Evolutionary conservation across 2,888 invertebrate species (phyloP).

Genomic region (Ormyrus pomaceus): DNA sequence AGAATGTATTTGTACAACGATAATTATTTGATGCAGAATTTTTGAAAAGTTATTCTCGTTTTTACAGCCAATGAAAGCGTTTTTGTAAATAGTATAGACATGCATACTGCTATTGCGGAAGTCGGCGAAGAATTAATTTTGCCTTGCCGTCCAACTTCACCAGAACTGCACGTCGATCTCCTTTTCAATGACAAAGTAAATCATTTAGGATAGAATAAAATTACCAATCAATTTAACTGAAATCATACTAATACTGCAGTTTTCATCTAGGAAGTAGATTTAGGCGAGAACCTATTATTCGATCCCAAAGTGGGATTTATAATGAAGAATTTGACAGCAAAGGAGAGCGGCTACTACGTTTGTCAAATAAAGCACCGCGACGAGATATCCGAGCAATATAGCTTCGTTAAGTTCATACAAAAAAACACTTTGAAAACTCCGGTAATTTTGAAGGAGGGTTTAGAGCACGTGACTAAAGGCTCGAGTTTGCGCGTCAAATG

Average conservation of each 20-base stretch:
- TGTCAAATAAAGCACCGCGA: constrained; percentile 51
- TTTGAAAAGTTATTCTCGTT: constrained; percentile 55
- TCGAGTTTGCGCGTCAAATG: constrained; percentile 67
- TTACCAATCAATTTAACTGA: too few relatives aligned
- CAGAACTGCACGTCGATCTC: constrained; percentile 76
- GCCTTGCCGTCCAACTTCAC: constrained; percentile 82
- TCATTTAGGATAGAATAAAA: too few relatives aligned
- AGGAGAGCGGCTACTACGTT: constrained; percentile 61
- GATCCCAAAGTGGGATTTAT: constrained; percentile 76
- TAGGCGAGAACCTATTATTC: constrained; percentile 63
- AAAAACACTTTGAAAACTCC: constrained; percentile 17
- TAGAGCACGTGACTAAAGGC: constrained; percentile 66
- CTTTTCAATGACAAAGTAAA: constrained; percentile 45
- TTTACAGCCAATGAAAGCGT: constrained; percentile 75
- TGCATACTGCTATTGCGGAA: constrained; percentile 3
- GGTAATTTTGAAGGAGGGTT: constrained; percentile 35
- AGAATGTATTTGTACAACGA: too few relatives aligned
- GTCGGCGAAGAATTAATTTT: constrained; percentile 75
- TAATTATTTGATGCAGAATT: not conserved
- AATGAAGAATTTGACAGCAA: constrained; percentile 68
- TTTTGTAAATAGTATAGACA: constrained; percentile 70
- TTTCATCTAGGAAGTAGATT: not conserved
- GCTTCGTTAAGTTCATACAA: constrained; percentile 29
- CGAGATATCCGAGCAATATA: too few relatives aligned
- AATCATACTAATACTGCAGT: too few relatives aligned